Evolutionary conservation across 2,888 invertebrate species (phyloP).

Genomic region (Parascotia fuliginaria): DNA sequence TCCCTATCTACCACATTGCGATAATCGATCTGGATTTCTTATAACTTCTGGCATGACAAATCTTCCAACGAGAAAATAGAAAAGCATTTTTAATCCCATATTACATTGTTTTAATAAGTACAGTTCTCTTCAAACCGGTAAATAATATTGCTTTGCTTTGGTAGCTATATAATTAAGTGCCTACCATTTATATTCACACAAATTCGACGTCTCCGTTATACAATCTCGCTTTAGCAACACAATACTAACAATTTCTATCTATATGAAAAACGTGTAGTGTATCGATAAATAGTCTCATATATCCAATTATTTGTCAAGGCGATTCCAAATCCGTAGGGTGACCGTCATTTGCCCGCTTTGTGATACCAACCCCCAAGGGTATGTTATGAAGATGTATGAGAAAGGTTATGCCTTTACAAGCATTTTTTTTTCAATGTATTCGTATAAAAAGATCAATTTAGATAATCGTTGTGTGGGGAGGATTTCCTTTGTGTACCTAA

Average conservation of each 20-base stretch:
- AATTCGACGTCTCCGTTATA: neutral
- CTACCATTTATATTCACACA: neutral
- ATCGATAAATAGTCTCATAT: conserved; percentile 66
- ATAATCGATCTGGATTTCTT: too few species aligned
- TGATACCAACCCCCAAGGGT: conserved; percentile 56
- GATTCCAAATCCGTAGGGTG: conserved; percentile 54
- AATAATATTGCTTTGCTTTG: too few species aligned
- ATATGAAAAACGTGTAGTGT: conserved; percentile 27
- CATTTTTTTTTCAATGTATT: conserved; percentile 28
- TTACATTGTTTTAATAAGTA: too few species aligned
- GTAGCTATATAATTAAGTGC: too few species aligned
- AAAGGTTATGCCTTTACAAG: conserved; percentile 45
- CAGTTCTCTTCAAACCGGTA: too few species aligned
- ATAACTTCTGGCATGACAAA: too few species aligned
- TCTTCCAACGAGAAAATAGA: too few species aligned
- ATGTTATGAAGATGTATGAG: conserved; percentile 47
- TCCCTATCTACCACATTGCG: too few species aligned
- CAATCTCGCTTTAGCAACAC: neutral
- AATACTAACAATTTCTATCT: neutral
- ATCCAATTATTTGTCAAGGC: conserved; percentile 76
- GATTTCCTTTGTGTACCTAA: neutral
- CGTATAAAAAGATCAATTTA: conserved; percentile 32
- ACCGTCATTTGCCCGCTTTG: conserved; percentile 57
- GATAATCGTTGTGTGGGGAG: conserved; percentile 16
- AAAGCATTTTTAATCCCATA: too few species aligned